A percentile compares a stretch with the other conserved stretches of the same genome.
phyloP scores from a whole-genome alignment of 2,797 vertebrate genomes.

The Semotilus atromaculatus region DNA sequence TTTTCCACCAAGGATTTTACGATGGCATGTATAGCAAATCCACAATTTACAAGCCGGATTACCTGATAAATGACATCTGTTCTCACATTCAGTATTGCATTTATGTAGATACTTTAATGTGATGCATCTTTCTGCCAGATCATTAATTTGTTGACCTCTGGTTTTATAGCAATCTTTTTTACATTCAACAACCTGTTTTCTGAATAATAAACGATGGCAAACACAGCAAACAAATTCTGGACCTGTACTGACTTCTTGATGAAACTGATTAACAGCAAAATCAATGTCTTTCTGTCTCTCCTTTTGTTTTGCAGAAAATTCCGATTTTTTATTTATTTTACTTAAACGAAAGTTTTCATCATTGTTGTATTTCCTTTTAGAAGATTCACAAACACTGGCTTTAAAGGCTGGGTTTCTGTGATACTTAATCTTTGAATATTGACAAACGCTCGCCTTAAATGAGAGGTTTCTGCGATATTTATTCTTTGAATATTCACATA shows the following conservation, averaged over 20 bases:
- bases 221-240: slow-evolving; percentile 11
- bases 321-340: background rate
- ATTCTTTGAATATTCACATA: background rate
- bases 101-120: background rate
- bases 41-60: slow-evolving; percentile 2
- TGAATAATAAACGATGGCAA: slow-evolving; percentile 18
- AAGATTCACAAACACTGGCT: background rate
- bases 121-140: slow-evolving; percentile 5
- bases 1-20: background rate
- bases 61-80: background rate
- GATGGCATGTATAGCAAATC: slow-evolving; percentile 14
- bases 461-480: too few relatives aligned
- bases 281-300: background rate
- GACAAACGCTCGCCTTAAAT: too few relatives aligned
- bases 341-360: background rate
- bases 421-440: too few relatives aligned
- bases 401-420: background rate
- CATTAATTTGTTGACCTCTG: background rate
- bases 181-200: background rate
- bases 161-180: background rate
- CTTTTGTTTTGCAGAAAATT: background rate
- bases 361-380: background rate
- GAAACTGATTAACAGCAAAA: background rate
- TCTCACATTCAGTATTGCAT: background rate
- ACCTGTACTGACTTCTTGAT: background rate